A percentile compares a stretch with the other conserved stretches of the same genome.
Conservation (phyloP, 1,140 invertebrate species). For the Drosophila baimaii region DNA sequence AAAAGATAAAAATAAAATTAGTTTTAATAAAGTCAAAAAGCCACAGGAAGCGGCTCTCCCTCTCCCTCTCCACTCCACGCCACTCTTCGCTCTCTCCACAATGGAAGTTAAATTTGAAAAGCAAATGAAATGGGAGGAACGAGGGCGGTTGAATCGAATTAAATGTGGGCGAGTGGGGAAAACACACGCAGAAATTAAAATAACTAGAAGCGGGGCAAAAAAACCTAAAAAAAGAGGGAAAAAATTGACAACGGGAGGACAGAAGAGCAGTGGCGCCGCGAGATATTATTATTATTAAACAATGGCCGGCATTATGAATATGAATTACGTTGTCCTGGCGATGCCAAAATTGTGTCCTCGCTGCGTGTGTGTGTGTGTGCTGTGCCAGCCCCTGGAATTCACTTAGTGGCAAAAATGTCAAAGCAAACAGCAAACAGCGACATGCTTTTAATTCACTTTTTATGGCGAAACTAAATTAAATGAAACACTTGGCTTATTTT, state of each 20-base stretch:
- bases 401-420: conserved; percentile 14
- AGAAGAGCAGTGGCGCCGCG: background rate
- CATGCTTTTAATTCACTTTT: conserved; percentile 11
- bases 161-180: conserved; percentile 38
- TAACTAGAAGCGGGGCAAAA: conserved; percentile 9
- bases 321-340: conserved; percentile 27
- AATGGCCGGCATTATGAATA: conserved; percentile 32
- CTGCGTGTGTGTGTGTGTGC: background rate
- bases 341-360: background rate
- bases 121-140: conserved; percentile 48
- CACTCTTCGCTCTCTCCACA: conserved; percentile 20
- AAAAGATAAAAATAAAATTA: conserved; percentile 71
- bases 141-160: conserved; percentile 34
- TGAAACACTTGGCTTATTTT: background rate
- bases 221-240: background rate
- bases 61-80: background rate
- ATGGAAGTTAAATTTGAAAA: conserved; percentile 63
- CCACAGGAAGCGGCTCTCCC: conserved; percentile 49
- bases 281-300: conserved; percentile 40
- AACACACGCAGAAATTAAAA: conserved; percentile 39
- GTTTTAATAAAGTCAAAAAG: conserved; percentile 80
- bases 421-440: background rate
- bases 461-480: conserved; percentile 2
- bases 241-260: background rate
- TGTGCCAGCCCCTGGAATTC: background rate